Conservation (phyloP, 1,140 invertebrate species). For the Linepithema humile region DNA sequence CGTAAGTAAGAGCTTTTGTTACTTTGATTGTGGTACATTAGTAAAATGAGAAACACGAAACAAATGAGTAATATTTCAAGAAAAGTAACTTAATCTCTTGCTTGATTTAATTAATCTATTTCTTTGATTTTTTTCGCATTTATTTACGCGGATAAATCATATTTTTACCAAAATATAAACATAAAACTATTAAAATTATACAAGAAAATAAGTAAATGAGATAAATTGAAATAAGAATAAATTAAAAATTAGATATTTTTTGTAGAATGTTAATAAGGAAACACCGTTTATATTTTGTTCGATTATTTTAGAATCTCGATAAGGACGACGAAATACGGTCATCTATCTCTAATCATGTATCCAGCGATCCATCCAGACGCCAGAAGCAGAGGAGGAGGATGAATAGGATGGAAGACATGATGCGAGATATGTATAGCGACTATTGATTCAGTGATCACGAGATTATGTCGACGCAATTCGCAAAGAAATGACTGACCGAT, state of each 20-base stretch:
- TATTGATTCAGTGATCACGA: conserved; percentile 25
- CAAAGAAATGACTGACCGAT: conserved; percentile 27
- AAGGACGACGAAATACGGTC: not conserved
- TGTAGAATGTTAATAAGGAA: not conserved
- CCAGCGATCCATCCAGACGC: not conserved
- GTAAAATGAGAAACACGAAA: not conserved
- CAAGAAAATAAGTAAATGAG: too few species aligned
- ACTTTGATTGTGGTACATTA: too few species aligned
- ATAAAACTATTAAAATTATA: too few species aligned
- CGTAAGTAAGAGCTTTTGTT: conserved; percentile 57
- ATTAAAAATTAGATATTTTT: not conserved
- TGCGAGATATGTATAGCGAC: not conserved
- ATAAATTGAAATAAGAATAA: not conserved
- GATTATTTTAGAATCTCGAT: not conserved
- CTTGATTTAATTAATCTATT: too few species aligned
- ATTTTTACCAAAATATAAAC: too few species aligned
- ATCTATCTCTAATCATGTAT: not conserved
- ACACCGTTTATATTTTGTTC: not conserved
- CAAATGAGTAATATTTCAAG: not conserved
- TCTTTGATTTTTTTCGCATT: too few species aligned
- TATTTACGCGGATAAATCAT: too few species aligned
- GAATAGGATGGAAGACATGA: not conserved
- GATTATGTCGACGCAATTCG: conserved; percentile 25
- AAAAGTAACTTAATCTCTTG: too few species aligned
- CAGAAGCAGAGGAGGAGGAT: not conserved